Conservation (phyloP, 2,113 vertebrate species). For the Cyanoderma ruficeps region DNA sequence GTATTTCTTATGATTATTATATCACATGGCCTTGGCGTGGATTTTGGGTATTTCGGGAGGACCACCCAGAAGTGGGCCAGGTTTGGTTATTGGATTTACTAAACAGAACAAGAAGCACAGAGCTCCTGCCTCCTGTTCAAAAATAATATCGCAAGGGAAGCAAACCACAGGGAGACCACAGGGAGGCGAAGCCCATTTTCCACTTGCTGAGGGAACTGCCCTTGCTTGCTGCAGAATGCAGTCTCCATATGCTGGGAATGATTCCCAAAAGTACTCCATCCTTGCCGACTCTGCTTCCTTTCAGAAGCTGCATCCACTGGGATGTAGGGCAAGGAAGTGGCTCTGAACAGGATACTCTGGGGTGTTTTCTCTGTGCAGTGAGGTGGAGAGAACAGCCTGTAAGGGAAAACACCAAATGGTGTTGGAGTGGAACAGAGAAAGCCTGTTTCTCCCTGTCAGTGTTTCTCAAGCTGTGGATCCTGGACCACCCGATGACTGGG, state of each 20-base stretch:
- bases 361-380: conserved; percentile 68
- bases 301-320: conserved; percentile 46
- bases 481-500: not conserved
- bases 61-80: conserved; percentile 68
- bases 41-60: not conserved
- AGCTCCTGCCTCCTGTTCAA: conserved; percentile 57
- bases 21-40: conserved; percentile 24
- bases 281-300: conserved; percentile 45
- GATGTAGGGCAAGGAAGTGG: conserved; percentile 36
- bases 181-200: conserved; percentile 69
- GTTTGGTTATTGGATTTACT: conserved; percentile 65
- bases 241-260: conserved; percentile 58
- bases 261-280: conserved; percentile 56
- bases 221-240: conserved; percentile 36
- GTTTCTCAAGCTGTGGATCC: not conserved
- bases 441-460: conserved; percentile 37
- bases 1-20: conserved; percentile 41
- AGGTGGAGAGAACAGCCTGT: conserved; percentile 56
- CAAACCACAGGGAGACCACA: conserved; percentile 70
- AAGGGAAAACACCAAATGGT: conserved; percentile 59
- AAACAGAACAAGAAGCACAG: conserved; percentile 44
- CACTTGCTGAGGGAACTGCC: conserved; percentile 54
- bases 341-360: conserved; percentile 64
- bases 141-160: conserved; percentile 72
- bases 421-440: conserved; percentile 37